A percentile compares a stretch with the other conserved stretches of the same genome.
Evolutionary conservation across 35 echinoderm and acorn worm genomes (phyloP).

Genomic region (Apostichopus parvimensis): DNA sequence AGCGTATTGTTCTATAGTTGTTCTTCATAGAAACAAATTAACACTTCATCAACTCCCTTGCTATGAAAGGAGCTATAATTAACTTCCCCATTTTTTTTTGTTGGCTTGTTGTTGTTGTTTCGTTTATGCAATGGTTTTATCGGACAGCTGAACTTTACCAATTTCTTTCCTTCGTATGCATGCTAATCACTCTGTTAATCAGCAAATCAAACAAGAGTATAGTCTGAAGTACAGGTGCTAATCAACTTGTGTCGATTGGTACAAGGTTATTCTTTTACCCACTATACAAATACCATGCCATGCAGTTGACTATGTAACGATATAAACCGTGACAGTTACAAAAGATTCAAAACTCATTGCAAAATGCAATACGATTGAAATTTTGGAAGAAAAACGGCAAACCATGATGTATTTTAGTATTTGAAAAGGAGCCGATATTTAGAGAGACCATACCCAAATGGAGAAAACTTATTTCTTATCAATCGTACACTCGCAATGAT

Average conservation of each 20-base stretch:
- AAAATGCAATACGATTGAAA: background rate
- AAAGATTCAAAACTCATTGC: background rate
- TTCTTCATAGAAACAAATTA: no score
- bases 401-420: no score
- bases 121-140: no score
- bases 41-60: no score
- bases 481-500: no score
- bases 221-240: background rate
- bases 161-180: background rate
- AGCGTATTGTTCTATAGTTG: no score
- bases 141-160: background rate
- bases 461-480: no score
- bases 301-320: background rate
- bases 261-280: constrained; percentile 4
- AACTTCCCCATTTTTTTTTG: no score
- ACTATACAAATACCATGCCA: constrained; percentile 9
- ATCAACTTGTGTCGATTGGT: background rate
- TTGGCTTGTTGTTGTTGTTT: no score
- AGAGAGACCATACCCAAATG: no score
- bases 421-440: no score
- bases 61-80: no score
- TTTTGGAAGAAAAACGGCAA: background rate
- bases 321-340: background rate
- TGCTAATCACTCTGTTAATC: constrained; percentile 9
- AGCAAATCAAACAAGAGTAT: constrained; percentile 4